A percentile compares a stretch with the other conserved stretches of the same genome.
Evolutionary conservation across 2,888 invertebrate species (phyloP).

Genomic region (Encarsia formosa): DNA sequence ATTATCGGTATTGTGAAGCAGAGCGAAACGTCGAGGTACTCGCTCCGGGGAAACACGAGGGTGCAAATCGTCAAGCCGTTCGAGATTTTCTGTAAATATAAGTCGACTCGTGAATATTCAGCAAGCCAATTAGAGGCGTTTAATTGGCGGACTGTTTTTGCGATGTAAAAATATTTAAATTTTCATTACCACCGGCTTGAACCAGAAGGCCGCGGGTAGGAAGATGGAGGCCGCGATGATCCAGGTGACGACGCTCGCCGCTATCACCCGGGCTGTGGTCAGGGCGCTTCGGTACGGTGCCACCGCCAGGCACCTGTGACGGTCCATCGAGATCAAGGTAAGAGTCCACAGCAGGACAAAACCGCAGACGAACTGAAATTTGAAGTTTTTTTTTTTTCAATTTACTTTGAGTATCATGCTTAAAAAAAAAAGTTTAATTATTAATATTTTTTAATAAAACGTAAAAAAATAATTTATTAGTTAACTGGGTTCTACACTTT

Average conservation of each 20-base stretch:
- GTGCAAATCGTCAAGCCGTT: constrained; percentile 51
- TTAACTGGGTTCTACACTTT: no score
- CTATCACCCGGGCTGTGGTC: constrained; percentile 49
- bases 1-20: constrained; percentile 55
- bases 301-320: constrained; percentile 56
- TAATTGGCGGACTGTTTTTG: no score
- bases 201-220: constrained; percentile 56
- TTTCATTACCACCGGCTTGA: constrained; percentile 46
- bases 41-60: constrained; percentile 54
- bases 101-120: no score
- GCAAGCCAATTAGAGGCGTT: no score
- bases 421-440: no score
- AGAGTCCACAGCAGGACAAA: constrained; percentile 59
- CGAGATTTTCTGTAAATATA: constrained; percentile 30
- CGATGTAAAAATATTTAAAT: no score
- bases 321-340: constrained; percentile 58
- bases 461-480: no score
- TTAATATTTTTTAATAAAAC: no score
- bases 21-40: constrained; percentile 52
- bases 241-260: constrained; percentile 53
- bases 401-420: no score
- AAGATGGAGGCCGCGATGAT: constrained; percentile 52
- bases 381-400: no score
- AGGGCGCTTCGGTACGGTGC: constrained; percentile 57
- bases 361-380: constrained; percentile 58